Base-by-base conservation (phyloP, 2,113 vertebrate species). In the Apteryx mantelli region DNA sequence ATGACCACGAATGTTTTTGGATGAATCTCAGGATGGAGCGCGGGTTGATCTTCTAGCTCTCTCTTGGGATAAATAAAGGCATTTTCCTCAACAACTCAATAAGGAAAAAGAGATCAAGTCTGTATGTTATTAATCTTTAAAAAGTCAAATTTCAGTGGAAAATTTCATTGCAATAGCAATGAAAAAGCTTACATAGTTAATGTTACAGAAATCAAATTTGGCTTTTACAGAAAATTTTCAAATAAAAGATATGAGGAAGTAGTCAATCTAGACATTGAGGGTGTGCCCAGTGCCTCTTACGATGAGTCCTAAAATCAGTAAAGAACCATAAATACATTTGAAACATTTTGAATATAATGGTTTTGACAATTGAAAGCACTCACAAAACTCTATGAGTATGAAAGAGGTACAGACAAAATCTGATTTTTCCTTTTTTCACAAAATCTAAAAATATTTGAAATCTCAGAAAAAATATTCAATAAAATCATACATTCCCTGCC, bases 201-300 rank as follows among this genome's bases (percentile, higher is more conserved):
- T 25, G 36, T 81, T 84, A 74, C 42, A 92, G 74, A 92, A 82
- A 88, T 63, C 74, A 50, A 34, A 88, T 83, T 86, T 78, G 64
- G 60, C n/a, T 92, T 87, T 92, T 81, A 69, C 10, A 63, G 60
- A 84, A 85, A 89, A 93, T 86, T 34, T 74, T 92, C 56, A 75
- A 21, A 46, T 78, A n/a, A 56, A 95, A 93, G 89, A 77, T 77
- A 81, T 32, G 38, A 80, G 60, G 50, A 88, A 89, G 69, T 5
- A 82, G 38, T 58, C 66, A 86, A 95, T 4, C 1, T 76, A 75
- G 58, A 91, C 71, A 91, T 48, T 85, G 50, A 91, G 76, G 42
- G 38, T 56, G 50, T 88, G 78, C 75, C 82, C 73, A 36, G 44
- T 78, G 89, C 32, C 69, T 88, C 46, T 69, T 77, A 90, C 22